Base-by-base conservation (phyloP, 2,888 invertebrate genomes). In the Psococerastis gibbosa region DNA sequence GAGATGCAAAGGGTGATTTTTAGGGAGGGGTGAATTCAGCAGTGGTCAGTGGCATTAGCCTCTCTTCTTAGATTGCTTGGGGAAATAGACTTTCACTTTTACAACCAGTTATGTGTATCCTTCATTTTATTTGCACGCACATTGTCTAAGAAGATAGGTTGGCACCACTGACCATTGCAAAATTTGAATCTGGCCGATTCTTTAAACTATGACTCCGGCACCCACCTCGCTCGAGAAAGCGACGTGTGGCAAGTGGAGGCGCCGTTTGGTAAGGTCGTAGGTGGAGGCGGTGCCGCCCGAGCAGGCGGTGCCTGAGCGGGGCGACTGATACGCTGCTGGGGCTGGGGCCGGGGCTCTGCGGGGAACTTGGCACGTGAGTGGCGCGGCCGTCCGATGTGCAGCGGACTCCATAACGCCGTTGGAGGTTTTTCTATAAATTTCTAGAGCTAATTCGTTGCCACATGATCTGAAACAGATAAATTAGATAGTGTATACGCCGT, bases 151-250 rank as follows among this genome's bases (percentile, higher is more conserved):
- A n/a, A n/a, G n/a, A n/a, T n/a, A n/a, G n/a, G n/a, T n/a, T n/a
- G n/a, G n/a, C n/a, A n/a, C n/a, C n/a, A n/a, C n/a, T 20, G 33
- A 43, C 20, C 4, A 42, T 45, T 43, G 15, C n/a, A 38, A 32
- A n/a, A 3, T 2, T 45, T 18, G 23, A 22, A 35, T 43, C 41
- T 32, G 35, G 33, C n/a, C n/a, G n/a, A n/a, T n/a, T n/a, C 23
- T 44, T 68, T 66, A 84, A 54, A 85, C 84, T 55, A 85, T 74
- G 55, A 85, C 79, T 49, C 84, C 84, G 55, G 73, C 78, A 80
- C 85, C 84, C 74, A 87, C 85, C 85, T 87, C 85, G 61, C 81
- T 78, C 58, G 76, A 83, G 65, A 85, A 85, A 43, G 85, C 81
- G 59, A 87, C 82, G 67, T 81, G 81, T 16, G 81, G 80, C 54